These are phyloP conservation scores for Drosophila parthenogenetica DNA, from an alignment of 2,888 invertebrate species.

Conservation along the genomic window DNA sequence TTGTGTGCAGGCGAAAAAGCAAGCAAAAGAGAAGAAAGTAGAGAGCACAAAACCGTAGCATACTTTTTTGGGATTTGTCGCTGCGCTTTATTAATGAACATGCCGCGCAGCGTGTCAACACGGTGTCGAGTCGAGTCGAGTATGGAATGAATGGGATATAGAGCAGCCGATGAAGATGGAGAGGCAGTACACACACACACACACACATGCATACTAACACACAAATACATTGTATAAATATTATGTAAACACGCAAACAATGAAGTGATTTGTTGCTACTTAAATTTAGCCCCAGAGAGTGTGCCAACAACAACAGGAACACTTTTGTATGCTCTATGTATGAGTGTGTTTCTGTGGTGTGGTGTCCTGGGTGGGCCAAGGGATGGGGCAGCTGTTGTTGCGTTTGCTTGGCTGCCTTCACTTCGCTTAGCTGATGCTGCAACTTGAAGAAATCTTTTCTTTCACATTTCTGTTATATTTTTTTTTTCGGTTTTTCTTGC, in stretches of 20 bases:
- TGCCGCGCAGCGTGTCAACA: conserved; percentile 69
- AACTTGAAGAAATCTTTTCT: conserved; percentile 59
- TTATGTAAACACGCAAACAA: conserved; percentile 80
- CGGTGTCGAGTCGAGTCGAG: conserved; percentile 4
- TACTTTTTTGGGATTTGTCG: conserved; percentile 51
- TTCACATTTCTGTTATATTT: conserved; percentile 12
- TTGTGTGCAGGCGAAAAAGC: conserved; percentile 18
- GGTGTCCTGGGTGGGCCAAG: neutral
- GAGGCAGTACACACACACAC: neutral
- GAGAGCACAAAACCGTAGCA: conserved; percentile 41
- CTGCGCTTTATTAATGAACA: conserved; percentile 73
- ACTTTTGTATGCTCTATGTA: conserved; percentile 13
- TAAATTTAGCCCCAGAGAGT: conserved; percentile 72
- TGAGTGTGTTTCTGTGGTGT: neutral
- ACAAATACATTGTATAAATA: conserved; percentile 74
- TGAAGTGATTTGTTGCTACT: conserved; percentile 82
- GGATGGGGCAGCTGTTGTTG: conserved; percentile 15
- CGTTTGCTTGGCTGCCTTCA: conserved; percentile 38
- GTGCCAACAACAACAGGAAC: conserved; percentile 35
- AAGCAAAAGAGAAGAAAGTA: conserved; percentile 9
- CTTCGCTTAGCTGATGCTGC: conserved; percentile 58
- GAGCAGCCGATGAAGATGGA: conserved; percentile 1
- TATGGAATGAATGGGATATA: conserved; percentile 1
- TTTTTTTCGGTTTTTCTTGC: conserved; percentile 13
- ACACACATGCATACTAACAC: neutral